Evolutionary conservation across 2,797 vertebrate genomes (phyloP).

Genomic region (Microcaecilia unicolor): DNA sequence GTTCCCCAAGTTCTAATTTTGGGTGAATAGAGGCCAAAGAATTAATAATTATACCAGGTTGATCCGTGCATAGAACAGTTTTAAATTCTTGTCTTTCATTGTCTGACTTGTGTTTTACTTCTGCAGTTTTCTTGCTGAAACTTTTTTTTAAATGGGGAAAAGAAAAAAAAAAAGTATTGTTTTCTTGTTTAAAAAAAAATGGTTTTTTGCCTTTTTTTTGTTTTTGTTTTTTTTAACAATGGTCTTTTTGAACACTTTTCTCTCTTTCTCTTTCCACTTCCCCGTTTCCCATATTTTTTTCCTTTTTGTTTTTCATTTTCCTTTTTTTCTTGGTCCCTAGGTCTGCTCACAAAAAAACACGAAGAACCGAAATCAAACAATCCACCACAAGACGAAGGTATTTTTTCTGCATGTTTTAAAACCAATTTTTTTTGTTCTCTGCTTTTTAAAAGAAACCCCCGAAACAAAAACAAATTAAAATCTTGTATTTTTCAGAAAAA

Average conservation of each 20-base stretch:
- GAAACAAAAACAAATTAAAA: too few species aligned
- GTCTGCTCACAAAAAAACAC: constrained; percentile 94
- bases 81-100: constrained; percentile 45
- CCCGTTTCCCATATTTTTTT: constrained; percentile 35
- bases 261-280: constrained; percentile 20
- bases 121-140: too few species aligned
- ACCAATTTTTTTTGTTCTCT: constrained; percentile 22
- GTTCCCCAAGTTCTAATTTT: too few species aligned
- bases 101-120: constrained; percentile 6
- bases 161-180: too few species aligned
- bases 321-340: constrained; percentile 89
- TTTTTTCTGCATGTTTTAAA: constrained; percentile 55
- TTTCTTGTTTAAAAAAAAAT: too few species aligned
- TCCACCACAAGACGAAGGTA: constrained; percentile 84
- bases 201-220: too few species aligned
- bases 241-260: constrained; percentile 54
- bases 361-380: constrained; percentile 87
- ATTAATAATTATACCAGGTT: too few species aligned
- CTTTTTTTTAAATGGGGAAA: too few species aligned
- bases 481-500: too few species aligned
- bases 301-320: constrained; percentile 79
- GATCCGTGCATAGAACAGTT: constrained; percentile 63
- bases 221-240: constrained; percentile 51
- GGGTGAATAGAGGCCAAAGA: too few species aligned
- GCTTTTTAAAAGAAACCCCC: too few species aligned